Base-by-base conservation (phyloP, 2,888 invertebrate species). In the Liopterus haemorrhoidalis region DNA sequence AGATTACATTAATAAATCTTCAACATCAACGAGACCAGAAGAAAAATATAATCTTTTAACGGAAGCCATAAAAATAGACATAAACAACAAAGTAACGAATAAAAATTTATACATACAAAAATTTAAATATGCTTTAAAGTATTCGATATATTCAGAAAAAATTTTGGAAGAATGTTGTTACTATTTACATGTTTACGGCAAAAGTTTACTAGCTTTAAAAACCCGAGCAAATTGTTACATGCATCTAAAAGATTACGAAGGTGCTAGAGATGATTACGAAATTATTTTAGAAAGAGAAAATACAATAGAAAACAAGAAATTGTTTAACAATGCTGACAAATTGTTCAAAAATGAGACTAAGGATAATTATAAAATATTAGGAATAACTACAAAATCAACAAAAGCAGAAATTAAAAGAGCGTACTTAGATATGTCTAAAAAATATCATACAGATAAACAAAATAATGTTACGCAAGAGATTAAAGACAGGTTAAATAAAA, bases 1-100 rank as follows among this genome's bases (percentile, higher is more conserved):
- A 66, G 78, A 80, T 54, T 87, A 85, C 65, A 91, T 90, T 66
- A 88, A 90, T 64, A 82, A 84, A 63, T 91, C 33, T 14, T 14
- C 38, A 11, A 39, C 24, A 16, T 38, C 45, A 5, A 20, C 39
- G n/a, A n/a, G n/a, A n/a, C n/a, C n/a, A 16, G 16, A 24, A 32
- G 6, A 16, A 2, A 16, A 20, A 14, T 19, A 45, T 27, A 39
- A 39, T 18, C 3, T 9, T 2, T n/a, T 14, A 33, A 39, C 39
- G 16, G 27, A 28, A 32, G 32, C 39, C 5, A 33, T 45, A 12
- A 45, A 45, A 45, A 19, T 39, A 4, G 39, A 39, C 15, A 27
- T 25, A 12, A 32, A 6, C 25, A 24, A 39, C 14, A 45, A 32
- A 31, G 5, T 16, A 4, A 11, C 11, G 3, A 38, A 31, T 12